Conservation (phyloP, 2,113 vertebrate genomes). For the Clupea harengus region DNA sequence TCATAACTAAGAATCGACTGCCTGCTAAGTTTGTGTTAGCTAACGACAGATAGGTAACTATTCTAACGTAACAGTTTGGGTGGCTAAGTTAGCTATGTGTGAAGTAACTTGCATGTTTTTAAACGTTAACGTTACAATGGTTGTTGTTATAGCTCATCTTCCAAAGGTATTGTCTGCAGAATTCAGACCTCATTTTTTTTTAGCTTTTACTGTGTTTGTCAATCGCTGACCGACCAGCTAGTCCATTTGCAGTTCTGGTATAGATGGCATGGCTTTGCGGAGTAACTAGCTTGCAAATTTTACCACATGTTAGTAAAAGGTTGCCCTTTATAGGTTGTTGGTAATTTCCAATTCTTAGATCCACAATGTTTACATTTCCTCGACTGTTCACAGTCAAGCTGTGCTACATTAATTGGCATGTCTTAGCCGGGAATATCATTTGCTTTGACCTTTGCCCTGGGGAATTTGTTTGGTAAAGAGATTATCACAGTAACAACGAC, state of each 20-base stretch:
- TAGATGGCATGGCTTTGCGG: not conserved
- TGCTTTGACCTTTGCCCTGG: not conserved
- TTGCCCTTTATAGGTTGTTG: not conserved
- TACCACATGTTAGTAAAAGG: not conserved
- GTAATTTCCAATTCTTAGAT: not conserved
- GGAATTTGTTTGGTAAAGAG: not conserved
- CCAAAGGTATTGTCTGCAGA: not conserved
- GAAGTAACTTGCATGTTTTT: not conserved
- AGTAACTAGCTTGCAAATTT: not conserved
- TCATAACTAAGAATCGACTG: not conserved
- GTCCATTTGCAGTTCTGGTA: not conserved
- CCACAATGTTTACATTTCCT: too few species aligned
- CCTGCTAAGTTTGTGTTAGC: conserved; percentile 8
- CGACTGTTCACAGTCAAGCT: not conserved
- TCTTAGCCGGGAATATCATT: not conserved
- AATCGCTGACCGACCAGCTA: not conserved
- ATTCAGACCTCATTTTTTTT: not conserved
- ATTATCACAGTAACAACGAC: not conserved
- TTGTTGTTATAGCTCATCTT: too few species aligned
- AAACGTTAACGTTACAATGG: not conserved
- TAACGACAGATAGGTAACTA: not conserved
- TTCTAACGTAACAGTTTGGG: too few species aligned
- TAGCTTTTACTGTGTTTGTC: not conserved
- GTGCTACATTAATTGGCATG: not conserved
- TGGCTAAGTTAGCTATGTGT: too few species aligned